Base-by-base conservation (phyloP, 2,888 invertebrate species). In the Macrophya alboannulata region DNA sequence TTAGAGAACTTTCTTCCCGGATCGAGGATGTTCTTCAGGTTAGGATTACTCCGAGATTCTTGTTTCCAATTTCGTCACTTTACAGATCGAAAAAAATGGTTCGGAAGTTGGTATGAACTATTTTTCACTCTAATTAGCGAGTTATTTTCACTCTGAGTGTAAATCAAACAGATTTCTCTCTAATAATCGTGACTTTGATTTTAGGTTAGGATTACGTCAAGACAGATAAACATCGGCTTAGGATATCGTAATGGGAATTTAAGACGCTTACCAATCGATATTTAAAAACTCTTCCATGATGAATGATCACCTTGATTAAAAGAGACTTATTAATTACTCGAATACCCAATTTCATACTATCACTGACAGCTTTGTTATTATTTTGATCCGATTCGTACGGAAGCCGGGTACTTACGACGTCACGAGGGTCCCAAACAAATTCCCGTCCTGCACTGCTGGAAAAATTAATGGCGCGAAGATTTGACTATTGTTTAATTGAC, bases 281-380 rank as follows among this genome's bases (percentile, higher is more conserved):
- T 79, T 79, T 25, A 79, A 25, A 55, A 79, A 79, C 15, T 79
- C 79, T 4, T 79, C 79, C 79, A 79, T 79, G 40, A 5, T 68
- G 17, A 68, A 37, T 17, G 5, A 62, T 17, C 12, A 12, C 12
- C 17, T 68, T 68, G 17, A 25, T 37, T 1, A 25, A 68, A 37
- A 68, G 5, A 37, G 12, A 17, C 68, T 68, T 17, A 37, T 37
- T 37, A 15, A 25, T 37, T 37, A 25, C 37, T 6, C 1, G 2
- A 37, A 68, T 17, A 37, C 2, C 37, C 1, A 2, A 68, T 68
- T 68, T 37, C 17, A 17, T 5, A 31, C 12, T 68, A 12, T 8
- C 68, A 31, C 37, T 37, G 68, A 68, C 68, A 68, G 1, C 4
- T 62, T 21, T 4, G 62, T 31, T 4, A 21, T 4, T n/a, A 8